Evolutionary conservation across 2,888 invertebrate species (phyloP).

Genomic region (Yponomeuta malinellus): DNA sequence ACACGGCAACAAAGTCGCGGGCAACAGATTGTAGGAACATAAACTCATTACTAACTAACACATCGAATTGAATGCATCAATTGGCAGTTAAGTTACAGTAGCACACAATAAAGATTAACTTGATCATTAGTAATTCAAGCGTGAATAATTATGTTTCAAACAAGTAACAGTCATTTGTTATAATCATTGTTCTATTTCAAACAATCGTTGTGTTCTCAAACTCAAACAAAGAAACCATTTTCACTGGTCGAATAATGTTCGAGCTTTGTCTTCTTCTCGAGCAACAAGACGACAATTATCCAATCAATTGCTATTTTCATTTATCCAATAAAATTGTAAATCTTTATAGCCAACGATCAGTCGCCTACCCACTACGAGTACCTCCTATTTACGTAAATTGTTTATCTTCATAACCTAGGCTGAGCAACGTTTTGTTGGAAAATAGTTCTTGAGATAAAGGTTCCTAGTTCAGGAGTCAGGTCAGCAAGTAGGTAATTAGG

Average conservation of each 20-base stretch:
- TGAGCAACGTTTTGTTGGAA: too few species aligned
- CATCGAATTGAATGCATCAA: not conserved
- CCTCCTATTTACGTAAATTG: too few species aligned
- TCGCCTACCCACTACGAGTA: too few species aligned
- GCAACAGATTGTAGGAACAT: too few species aligned
- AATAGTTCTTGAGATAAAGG: too few species aligned
- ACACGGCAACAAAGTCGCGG: too few species aligned
- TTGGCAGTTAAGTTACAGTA: not conserved
- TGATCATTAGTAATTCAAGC: not conserved
- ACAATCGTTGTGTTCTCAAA: not conserved
- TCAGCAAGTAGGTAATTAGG: too few species aligned
- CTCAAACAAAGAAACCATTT: not conserved
- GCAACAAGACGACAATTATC: conserved; percentile 1
- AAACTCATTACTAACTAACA: too few species aligned
- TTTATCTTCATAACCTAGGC: too few species aligned
- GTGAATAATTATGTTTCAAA: conserved; percentile 5
- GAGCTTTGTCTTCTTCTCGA: not conserved
- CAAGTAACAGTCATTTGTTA: not conserved
- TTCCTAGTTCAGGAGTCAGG: too few species aligned
- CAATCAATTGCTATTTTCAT: conserved; percentile 15
- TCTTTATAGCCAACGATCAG: too few species aligned
- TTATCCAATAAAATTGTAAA: too few species aligned
- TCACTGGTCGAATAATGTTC: not conserved
- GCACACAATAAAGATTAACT: not conserved
- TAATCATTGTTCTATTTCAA: not conserved